Conservation (phyloP, 1,140 invertebrate genomes). For the Spodoptera frugiperda region DNA sequence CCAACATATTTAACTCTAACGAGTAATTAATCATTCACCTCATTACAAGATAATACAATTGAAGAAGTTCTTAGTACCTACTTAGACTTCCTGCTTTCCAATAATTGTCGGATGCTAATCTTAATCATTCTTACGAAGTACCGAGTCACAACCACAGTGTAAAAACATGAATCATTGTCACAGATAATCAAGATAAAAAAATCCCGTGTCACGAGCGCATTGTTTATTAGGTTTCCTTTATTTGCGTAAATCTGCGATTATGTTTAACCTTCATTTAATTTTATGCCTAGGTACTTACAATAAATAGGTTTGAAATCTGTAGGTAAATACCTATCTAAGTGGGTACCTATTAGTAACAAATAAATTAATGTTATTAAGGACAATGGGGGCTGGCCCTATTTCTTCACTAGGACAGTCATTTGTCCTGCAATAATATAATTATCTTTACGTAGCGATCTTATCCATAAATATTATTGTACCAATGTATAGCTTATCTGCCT, state of each 20-base stretch:
- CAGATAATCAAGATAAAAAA: constrained; percentile 21
- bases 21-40: not conserved
- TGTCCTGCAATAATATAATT: no score
- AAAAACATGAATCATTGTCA: constrained; percentile 8
- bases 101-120: constrained; percentile 2
- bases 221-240: constrained; percentile 18
- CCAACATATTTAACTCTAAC: not conserved
- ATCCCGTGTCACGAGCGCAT: not conserved
- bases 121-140: not conserved
- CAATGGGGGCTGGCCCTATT: no score
- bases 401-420: no score
- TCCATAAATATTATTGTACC: no score
- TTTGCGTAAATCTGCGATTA: constrained; percentile 27
- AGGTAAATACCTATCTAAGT: no score
- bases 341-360: not conserved
- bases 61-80: not conserved
- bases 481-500: no score
- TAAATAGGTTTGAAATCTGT: not conserved
- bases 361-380: not conserved
- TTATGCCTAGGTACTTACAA: not conserved
- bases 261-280: not conserved
- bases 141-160: not conserved
- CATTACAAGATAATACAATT: not conserved
- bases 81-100: constrained; percentile 5
- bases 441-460: no score